Base-by-base conservation (phyloP, 2,113 vertebrate species). In the Petromus typicus region DNA sequence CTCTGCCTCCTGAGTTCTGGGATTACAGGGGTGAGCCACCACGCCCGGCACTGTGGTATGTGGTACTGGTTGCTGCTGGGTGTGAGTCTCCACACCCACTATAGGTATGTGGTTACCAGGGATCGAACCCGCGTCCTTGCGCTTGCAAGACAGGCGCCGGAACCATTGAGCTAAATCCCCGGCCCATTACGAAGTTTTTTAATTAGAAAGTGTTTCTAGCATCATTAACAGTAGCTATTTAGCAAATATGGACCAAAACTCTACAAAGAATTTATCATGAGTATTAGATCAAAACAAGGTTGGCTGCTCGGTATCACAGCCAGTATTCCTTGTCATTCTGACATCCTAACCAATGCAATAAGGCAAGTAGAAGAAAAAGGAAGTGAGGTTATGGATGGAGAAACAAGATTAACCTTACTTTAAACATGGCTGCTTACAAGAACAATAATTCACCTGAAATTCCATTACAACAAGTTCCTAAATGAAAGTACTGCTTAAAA, bases 391-490 rank as follows among this genome's bases (percentile, higher is more conserved):
- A 34, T n/a, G 1, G 22, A 86, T 5, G 9, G 45, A 75, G 34
- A 63, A 37, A 75, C 59, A 69, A 69, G 67, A 82, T 63, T 84
- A 48, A 76, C 8, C 43, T 85, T 20, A 48, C 12, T 93, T 57
- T 43, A 73, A 34, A 43, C 2, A 54, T 48, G 32, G 64, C 79
- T 86, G 23, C 43, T 63, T 78, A 78, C n/a, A 59, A 86, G 9
- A 25, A 48, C 79, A 76, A 48, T 56, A 69, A 91, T 4, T 88
- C 20, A 63, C 45, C 54, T 83, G 7, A 81, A 88, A 94, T 76
- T 95, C 69, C 5, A 92, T 37, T 88, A 48, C 43, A 95, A 84
- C 25, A 4, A 94, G 13, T 79, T 88, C 87, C 17, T 85, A 88
- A 91, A 61, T 78, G 93, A 86, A 88, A 76, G 9, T 40, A 16